Percentiles rank a stretch among this genome's conserved stretches.
Evolutionary conservation across 2,113 vertebrate species (phyloP).

Genomic region (Ptilorrhoa leucosticta): DNA sequence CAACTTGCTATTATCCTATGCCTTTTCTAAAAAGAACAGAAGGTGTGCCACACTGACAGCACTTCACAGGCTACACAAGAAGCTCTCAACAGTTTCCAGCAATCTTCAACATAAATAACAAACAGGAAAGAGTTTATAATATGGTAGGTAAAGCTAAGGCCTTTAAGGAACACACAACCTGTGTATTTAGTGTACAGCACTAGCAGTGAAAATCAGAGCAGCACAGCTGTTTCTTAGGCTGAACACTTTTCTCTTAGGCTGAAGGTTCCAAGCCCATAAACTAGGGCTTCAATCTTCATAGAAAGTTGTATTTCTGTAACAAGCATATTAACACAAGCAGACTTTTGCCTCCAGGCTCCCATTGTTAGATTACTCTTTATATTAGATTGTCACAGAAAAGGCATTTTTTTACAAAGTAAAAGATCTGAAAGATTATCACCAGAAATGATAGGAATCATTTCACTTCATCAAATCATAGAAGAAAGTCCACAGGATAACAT

Average conservation of each 20-base stretch:
- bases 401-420: background rate
- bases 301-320: background rate
- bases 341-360: background rate
- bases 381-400: background rate
- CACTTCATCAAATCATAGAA: too few species aligned
- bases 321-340: background rate
- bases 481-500: background rate
- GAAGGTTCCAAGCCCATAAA: background rate
- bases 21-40: conserved; percentile 64
- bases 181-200: conserved; percentile 30
- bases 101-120: conserved; percentile 73
- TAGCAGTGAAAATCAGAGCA: background rate
- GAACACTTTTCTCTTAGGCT: conserved; percentile 67
- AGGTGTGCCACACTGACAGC: conserved; percentile 47
- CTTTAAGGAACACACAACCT: conserved; percentile 77
- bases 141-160: conserved; percentile 70
- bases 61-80: conserved; percentile 23
- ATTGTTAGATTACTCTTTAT: background rate
- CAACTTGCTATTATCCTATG: background rate
- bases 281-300: background rate
- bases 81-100: conserved; percentile 59
- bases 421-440: background rate
- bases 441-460: background rate
- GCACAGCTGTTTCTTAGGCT: conserved; percentile 50
- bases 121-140: conserved; percentile 71